A percentile compares a stretch with the other conserved stretches of the same genome.
Conservation (phyloP, 2,113 vertebrate species). For the Austrofundulus limnaeus region DNA sequence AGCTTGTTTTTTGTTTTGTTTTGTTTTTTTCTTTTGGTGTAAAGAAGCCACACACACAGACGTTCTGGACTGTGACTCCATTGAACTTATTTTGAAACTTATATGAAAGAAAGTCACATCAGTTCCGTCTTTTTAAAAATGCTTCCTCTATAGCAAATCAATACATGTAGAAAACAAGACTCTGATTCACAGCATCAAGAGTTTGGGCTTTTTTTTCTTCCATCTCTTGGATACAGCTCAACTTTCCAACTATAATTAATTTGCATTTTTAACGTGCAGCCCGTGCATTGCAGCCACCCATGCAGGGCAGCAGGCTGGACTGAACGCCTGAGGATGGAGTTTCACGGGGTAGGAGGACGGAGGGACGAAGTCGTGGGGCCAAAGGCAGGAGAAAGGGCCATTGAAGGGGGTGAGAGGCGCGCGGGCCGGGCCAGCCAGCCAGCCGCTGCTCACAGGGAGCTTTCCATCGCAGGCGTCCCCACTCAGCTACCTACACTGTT, state of each 20-base stretch:
- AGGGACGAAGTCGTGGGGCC: conserved; percentile 65
- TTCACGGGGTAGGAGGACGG: conserved; percentile 53
- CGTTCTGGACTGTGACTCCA: conserved; percentile 15
- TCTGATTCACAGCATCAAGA: conserved; percentile 68
- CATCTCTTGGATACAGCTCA: conserved; percentile 67
- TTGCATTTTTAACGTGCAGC: conserved; percentile 73
- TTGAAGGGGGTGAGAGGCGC: conserved; percentile 76
- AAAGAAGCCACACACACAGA: conserved; percentile 1
- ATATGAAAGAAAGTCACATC: conserved; percentile 49
- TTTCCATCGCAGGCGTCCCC: conserved; percentile 78
- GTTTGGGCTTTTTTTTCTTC: conserved; percentile 12
- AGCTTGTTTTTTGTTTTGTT: too few species aligned
- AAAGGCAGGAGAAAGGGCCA: conserved; percentile 74
- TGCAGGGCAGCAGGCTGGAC: conserved; percentile 64
- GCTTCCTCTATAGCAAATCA: conserved; percentile 60
- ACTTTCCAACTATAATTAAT: conserved; percentile 77
- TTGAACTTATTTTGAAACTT: conserved; percentile 41
- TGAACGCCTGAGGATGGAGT: conserved; percentile 60
- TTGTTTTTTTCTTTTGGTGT: too few species aligned
- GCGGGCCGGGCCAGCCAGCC: conserved; percentile 69
- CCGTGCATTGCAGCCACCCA: conserved; percentile 75
- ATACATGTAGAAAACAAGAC: conserved; percentile 68
- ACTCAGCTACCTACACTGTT: conserved; percentile 79
- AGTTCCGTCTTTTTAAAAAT: too few species aligned
- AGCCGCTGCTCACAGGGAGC: conserved; percentile 75